Base-by-base conservation (phyloP, 2,888 invertebrate species). In the Diaperis boleti region DNA sequence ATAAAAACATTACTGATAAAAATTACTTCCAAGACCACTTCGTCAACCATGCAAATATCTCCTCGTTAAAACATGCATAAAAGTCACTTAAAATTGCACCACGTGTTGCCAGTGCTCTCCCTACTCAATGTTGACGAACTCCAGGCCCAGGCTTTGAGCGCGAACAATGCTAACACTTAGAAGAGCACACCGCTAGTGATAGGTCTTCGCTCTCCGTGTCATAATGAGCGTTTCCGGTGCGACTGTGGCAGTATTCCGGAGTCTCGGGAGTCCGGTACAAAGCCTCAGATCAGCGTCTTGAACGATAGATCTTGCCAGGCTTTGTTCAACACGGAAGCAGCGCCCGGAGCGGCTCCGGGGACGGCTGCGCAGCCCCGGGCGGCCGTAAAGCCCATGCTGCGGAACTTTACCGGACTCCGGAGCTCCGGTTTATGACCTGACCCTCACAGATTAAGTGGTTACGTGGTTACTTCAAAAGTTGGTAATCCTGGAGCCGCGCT, bases 391-490 rank as follows among this genome's bases (percentile, higher is more conserved):
- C 69, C 69, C 50, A 65, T 65, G 68, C 68, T 72, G 69, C 69
- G 68, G 71, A 74, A 74, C 73, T 72, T 72, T 72, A 73, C 76
- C 73, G 74, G 74, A 74, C 72, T 74, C 72, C 70, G 72, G 69
- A 73, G 73, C 73, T 70, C 74, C 75, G 76, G 76, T 79, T 79
- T 79, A 79, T 76, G 79, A 77, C 77, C 76, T 76, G 78, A 79
- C 79, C 79, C 77, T 76, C 72, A 69, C 75, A 78, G 78, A 79
- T 79, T 79, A 79, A 79, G 78, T 76, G 78, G 78, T 79, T 77
- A 78, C 76, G 78, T 77, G 78, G 78, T 76, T 76, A 76, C 77
- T 77, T 74, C 74, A 72, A 75, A 78, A 78, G 76, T 78, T 78
- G 73, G 76, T 77, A 78, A 78, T 78, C 68, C 64, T 61, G 54